Percentiles rank a stretch among this genome's conserved stretches.
Evolutionary conservation across 1,140 invertebrate genomes (phyloP).

Genomic region (Thereuonema tuberculata): DNA sequence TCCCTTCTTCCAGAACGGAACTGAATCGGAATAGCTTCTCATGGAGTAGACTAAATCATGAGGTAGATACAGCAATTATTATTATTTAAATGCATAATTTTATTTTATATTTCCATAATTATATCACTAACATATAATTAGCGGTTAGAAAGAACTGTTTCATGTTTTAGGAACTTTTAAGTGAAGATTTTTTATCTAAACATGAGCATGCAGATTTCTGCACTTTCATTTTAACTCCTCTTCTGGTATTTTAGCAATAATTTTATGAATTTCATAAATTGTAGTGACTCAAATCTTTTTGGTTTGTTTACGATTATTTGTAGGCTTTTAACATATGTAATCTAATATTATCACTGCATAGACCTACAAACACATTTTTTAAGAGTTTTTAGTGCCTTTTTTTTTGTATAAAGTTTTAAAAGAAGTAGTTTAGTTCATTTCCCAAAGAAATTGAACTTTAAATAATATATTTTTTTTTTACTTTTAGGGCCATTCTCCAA

Average conservation of each 20-base stretch:
- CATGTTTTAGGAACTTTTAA: neutral
- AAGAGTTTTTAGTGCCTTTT: neutral
- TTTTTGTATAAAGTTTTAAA: neutral
- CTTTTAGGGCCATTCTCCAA: neutral
- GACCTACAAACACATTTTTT: neutral
- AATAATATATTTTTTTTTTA: neutral
- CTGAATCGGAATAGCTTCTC: neutral
- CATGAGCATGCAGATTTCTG: neutral
- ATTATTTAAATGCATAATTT: neutral
- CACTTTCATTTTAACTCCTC: no score
- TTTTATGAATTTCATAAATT: neutral
- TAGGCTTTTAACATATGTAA: neutral
- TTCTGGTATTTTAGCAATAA: no score
- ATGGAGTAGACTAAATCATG: constrained; percentile 2
- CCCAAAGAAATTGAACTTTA: neutral
- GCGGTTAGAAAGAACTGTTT: neutral
- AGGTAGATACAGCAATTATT: neutral
- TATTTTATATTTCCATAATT: neutral
- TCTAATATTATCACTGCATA: neutral
- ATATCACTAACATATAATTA: neutral
- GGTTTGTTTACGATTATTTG: neutral
- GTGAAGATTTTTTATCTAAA: neutral
- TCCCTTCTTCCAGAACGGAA: neutral
- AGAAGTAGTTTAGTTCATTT: neutral
- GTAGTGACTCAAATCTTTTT: neutral